Evolutionary conservation across 2,113 vertebrate genomes (phyloP).

Genomic region (Hypocryptadius cinnamomeus): DNA sequence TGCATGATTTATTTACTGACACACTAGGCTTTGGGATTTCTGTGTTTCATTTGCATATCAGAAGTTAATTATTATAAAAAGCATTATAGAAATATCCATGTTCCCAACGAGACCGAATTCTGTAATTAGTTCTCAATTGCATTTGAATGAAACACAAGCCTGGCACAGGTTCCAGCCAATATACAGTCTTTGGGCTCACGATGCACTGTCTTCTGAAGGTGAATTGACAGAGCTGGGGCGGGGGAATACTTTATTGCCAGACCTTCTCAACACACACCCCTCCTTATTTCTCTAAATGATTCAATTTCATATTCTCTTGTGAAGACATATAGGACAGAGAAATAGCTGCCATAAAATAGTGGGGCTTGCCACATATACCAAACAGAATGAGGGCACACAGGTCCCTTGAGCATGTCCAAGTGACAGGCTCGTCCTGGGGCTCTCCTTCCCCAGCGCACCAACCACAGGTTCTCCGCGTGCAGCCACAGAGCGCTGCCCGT

Average conservation of each 20-base stretch:
- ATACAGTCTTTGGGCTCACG: background rate
- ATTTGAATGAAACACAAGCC: background rate
- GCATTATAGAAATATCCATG: background rate
- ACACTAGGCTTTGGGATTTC: background rate
- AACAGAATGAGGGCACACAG: background rate
- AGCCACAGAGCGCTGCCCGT: fast-evolving
- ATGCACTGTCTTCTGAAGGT: background rate
- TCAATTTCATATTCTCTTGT: background rate
- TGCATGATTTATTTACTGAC: background rate
- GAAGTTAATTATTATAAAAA: background rate
- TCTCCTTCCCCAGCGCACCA: background rate
- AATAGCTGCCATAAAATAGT: background rate
- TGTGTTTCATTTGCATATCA: background rate
- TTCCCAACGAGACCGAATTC: background rate
- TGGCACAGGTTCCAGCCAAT: background rate
- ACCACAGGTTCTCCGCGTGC: fast-evolving
- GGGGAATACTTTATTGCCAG: background rate
- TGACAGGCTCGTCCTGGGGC: background rate
- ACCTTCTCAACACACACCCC: background rate
- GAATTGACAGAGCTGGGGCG: background rate
- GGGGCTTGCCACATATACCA: background rate
- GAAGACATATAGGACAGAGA: background rate
- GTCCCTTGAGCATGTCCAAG: background rate
- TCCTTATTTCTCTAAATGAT: background rate
- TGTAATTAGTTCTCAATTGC: background rate